Evolutionary conservation across 2,113 vertebrate genomes (phyloP), one percentile per base, ranked within the genome.

Genomic region (Cynopterus brachyotis): DNA sequence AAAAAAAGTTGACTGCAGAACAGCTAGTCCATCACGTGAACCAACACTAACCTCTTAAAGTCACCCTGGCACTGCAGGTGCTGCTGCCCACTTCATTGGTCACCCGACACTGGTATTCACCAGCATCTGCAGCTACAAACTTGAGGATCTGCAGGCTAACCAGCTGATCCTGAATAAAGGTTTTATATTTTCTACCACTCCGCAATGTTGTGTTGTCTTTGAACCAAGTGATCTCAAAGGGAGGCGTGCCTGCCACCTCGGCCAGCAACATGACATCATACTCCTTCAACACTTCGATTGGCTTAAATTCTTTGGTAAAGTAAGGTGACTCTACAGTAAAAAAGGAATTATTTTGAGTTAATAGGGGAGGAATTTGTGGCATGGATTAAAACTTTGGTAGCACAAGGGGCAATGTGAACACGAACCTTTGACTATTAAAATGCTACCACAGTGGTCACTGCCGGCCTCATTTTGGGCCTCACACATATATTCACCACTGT

Each of bases 351-450:
- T 40, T 79, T 88, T 88, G 81, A 22, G 89, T 98, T 98, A 98
- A 92, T 82, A 28, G 47, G 57, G 70, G 35, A 64, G 4, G 10
- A 86, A 86, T 66, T 45, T 1, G 32, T 47, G 69, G 85, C 50
- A 26, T 0, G 40, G 64, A 60, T 45, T 66, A 35, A 45, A 62
- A 35, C 12, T 32, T n/a, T 26, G 67, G 66, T 32, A 78, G 59
- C 11, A 4, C 0, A 17, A 40, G 55, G 28, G 12, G 15, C 42
- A 94, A 45, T 57, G 9, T 26, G 60, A 91, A 98, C 99, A 98
- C 99, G 96, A 97, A 99, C 99, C 99, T 99, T 99, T 99, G 97
- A 99, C 98, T 96, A 99, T 99, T 35, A 99, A 97, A 94, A 99
- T 91, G 67, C 99, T 99, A 98, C 99, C 98, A 98, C 99, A 99